phyloP scores from a whole-genome alignment of 2,113 vertebrate genomes.

The Recurvirostra avosetta region DNA sequence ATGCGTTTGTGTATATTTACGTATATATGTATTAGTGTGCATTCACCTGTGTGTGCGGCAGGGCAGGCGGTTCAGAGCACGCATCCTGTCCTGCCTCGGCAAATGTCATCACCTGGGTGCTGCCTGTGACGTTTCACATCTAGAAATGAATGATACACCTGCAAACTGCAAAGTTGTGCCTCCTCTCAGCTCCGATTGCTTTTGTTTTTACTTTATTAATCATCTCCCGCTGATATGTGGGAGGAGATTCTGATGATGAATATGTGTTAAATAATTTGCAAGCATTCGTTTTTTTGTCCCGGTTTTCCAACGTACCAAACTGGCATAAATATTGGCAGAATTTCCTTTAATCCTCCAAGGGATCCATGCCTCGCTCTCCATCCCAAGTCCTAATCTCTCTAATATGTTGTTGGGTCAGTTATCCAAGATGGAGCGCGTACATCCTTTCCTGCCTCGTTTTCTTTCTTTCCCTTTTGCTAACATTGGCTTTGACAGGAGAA shows the following conservation, averaged over 20 bases:
- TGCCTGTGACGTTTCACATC: neutral
- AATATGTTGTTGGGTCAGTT: conserved; percentile 40
- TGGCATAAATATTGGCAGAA: conserved; percentile 63
- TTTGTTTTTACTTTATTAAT: conserved; percentile 50
- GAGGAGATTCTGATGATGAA: conserved; percentile 39
- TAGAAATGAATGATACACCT: neutral
- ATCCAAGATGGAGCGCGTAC: neutral
- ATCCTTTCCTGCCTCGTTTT: neutral
- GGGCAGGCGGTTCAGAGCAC: neutral
- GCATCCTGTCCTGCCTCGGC: neutral
- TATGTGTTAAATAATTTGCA: conserved; percentile 59
- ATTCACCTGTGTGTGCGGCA: neutral
- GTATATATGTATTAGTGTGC: neutral
- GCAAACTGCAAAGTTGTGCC: neutral
- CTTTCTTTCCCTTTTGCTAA: conserved; percentile 12
- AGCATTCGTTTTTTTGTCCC: conserved; percentile 33
- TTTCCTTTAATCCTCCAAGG: conserved; percentile 35
- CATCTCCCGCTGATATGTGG: conserved; percentile 6
- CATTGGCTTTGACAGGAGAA: neutral
- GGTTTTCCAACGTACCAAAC: conserved; percentile 28
- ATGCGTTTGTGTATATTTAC: neutral
- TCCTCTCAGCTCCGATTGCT: conserved; percentile 1
- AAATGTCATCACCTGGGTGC: neutral
- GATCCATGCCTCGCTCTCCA: conserved; percentile 7
- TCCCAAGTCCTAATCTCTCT: conserved; percentile 16